phyloP scores from a whole-genome alignment of 2,797 vertebrate species.

The Sebastes vulpes region DNA sequence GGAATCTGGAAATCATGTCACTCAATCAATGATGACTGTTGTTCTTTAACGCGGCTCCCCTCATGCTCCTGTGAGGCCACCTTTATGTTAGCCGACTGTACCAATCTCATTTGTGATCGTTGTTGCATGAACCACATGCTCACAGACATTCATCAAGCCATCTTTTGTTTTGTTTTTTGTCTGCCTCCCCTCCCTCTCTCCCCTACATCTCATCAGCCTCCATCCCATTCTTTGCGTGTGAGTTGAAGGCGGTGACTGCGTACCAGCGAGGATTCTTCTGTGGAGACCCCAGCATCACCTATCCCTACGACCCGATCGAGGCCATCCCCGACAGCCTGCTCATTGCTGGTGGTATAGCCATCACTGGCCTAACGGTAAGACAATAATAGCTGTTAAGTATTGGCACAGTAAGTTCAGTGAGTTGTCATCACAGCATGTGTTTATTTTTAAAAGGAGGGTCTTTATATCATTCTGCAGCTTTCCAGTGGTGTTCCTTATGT shows the following conservation, averaged over 20 bases:
- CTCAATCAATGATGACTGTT: constrained; percentile 50
- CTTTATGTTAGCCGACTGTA: constrained; percentile 23
- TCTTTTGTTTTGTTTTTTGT: constrained; percentile 56
- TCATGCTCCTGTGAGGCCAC: constrained; percentile 14
- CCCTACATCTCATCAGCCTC: constrained; percentile 78
- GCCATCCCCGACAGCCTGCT: constrained; percentile 83
- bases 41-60: constrained; percentile 24
- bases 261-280: constrained; percentile 88
- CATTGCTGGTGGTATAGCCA: constrained; percentile 83
- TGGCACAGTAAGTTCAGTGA: neutral
- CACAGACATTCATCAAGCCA: constrained; percentile 55
- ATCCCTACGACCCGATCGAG: constrained; percentile 75
- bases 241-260: constrained; percentile 82
- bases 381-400: neutral
- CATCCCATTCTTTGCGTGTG: constrained; percentile 88
- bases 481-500: no score
- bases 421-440: neutral
- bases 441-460: neutral
- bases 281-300: constrained; percentile 85
- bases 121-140: constrained; percentile 32
- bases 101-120: constrained; percentile 14
- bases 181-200: neutral
- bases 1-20: constrained; percentile 65
- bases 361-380: constrained; percentile 85
- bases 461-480: no score